Percentiles rank a stretch among this genome's conserved stretches.
Evolutionary conservation across 2,113 vertebrate genomes (phyloP).

Genomic region (Chlorodrepanis virens): DNA sequence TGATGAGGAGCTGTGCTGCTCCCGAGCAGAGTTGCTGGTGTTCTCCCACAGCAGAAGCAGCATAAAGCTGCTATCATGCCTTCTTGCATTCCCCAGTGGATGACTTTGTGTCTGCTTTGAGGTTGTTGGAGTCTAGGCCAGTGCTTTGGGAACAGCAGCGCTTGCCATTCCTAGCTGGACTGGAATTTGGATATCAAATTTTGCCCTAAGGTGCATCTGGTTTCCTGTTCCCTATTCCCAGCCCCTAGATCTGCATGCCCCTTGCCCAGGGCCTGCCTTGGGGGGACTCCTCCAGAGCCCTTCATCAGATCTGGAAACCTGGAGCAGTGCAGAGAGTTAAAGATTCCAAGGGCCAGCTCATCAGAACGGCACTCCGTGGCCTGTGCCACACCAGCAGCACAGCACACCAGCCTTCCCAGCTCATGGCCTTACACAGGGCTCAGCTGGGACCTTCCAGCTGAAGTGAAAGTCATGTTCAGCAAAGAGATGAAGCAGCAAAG

Average conservation of each 20-base stretch:
- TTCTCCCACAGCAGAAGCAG: neutral
- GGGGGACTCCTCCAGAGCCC: neutral
- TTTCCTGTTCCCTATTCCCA: slow-evolving; percentile 52
- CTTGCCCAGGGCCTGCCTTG: neutral
- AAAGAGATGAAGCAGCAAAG: neutral
- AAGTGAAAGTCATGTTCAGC: neutral
- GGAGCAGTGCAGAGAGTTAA: neutral
- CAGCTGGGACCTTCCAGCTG: neutral
- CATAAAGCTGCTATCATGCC: accelerated
- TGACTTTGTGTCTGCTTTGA: neutral
- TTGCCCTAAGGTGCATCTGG: neutral
- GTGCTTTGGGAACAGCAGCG: neutral
- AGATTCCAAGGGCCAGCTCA: neutral
- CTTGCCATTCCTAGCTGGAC: neutral
- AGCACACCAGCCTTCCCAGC: neutral
- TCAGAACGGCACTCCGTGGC: neutral
- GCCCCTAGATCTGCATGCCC: slow-evolving; percentile 8
- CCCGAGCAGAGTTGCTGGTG: neutral
- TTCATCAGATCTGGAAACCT: neutral
- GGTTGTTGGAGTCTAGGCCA: neutral
- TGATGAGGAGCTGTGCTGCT: neutral
- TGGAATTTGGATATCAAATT: slow-evolving; percentile 49
- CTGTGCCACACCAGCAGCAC: neutral
- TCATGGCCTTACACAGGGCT: neutral
- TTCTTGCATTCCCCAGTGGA: neutral